A percentile compares a stretch with the other conserved stretches of the same genome.
phyloP scores from a whole-genome alignment of 2,113 vertebrate genomes.

The Notothenia coriiceps region DNA sequence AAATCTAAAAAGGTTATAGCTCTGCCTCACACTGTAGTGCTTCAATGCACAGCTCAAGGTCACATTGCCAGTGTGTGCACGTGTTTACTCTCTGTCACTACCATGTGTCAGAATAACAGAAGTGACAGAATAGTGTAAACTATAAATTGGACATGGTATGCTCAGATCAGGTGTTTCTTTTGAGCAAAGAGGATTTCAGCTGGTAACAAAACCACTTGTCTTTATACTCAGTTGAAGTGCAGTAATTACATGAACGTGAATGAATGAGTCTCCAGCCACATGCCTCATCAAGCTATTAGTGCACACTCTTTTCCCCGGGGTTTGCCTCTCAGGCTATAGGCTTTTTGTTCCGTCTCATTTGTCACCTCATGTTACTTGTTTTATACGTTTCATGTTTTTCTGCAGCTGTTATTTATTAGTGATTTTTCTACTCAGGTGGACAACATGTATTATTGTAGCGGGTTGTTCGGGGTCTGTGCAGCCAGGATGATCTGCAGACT shows the following conservation, averaged over 20 bases:
- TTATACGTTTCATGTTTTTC: background rate
- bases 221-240: too few relatives aligned
- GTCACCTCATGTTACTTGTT: too few relatives aligned
- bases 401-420: background rate
- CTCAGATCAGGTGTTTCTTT: background rate
- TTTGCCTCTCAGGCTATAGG: background rate
- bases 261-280: background rate
- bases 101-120: background rate
- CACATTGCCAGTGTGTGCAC: background rate
- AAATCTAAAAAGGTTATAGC: conserved; percentile 34
- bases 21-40: conserved; percentile 8
- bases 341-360: background rate
- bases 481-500: background rate
- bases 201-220: background rate
- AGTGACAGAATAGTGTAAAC: background rate
- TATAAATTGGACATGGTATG: background rate
- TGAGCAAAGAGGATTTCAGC: background rate
- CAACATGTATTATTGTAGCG: background rate
- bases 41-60: conserved; percentile 1
- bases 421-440: background rate
- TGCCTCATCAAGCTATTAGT: background rate
- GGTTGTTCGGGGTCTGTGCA: background rate
- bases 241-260: too few relatives aligned
- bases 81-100: too few relatives aligned
- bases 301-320: background rate